These are phyloP conservation scores for Hyppa rectilinea DNA, from an alignment of 2,888 invertebrate genomes.

Conservation along the genomic window DNA sequence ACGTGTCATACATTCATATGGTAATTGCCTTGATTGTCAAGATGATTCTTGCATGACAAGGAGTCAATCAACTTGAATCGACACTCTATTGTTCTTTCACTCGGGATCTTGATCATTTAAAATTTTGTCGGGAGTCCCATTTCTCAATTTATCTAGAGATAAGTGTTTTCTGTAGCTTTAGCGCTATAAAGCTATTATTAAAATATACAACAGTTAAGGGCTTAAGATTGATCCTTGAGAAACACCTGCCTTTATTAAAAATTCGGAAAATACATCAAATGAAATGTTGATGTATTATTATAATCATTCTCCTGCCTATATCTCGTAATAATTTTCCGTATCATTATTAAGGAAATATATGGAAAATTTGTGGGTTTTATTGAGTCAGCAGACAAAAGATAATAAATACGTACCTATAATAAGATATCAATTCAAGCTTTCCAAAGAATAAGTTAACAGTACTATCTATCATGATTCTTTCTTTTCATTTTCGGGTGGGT, in stretches of 20 bases:
- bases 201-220: background rate
- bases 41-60: conserved; percentile 21
- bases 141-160: background rate
- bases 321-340: no score
- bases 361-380: conserved; percentile 6
- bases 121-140: background rate
- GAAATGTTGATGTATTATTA: no score
- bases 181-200: background rate
- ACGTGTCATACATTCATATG: conserved; percentile 18
- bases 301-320: no score
- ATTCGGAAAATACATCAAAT: background rate
- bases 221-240: background rate
- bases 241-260: background rate
- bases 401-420: no score
- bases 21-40: conserved; percentile 33
- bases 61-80: conserved; percentile 27
- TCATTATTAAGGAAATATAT: no score
- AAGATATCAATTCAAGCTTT: no score
- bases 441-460: background rate
- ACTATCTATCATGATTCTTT: background rate
- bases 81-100: conserved; percentile 18
- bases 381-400: background rate
- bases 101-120: conserved; percentile 4
- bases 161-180: no score
- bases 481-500: no score